Base-by-base conservation (phyloP, 2,797 vertebrate species). In the Enteromius mattozi region DNA sequence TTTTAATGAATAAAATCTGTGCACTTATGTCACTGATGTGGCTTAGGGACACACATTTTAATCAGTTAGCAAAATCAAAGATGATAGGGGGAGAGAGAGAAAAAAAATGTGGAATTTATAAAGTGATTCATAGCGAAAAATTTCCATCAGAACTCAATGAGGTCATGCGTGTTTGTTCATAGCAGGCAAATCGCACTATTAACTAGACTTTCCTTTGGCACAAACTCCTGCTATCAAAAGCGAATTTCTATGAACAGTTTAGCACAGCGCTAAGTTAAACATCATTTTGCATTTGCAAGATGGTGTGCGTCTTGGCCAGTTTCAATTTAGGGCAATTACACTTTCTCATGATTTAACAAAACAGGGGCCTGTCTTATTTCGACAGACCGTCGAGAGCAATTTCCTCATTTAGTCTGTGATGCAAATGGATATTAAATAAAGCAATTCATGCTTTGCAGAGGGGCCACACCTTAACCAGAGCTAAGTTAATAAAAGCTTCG, bases 341-440 rank as follows among this genome's bases (percentile, higher is more conserved):
- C 33, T 70, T 68, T 80, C 78, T 84, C 78, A 86, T 69, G 75
- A 85, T 85, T 83, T 77, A 75, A 81, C 78, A 80, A 82, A 87
- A 87, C 54, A 51, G 40, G 51, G 63, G 33, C 76, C 66, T 78
- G 78, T 71, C 82, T 91, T 78, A 84, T 86, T 89, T 81, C 69
- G 65, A 75, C 74, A 86, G 83, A 86, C 61, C 33, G 82, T 79
- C 51, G 47, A 88, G 59, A 70, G 72, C 79, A 86, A 87, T 87
- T 88, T 90, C 87, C 88, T 87, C 66, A 89, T 86, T 87, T 89
- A 81, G 69, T 35, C 61, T 65, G 82, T 86, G 83, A 88, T 88
- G 91, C 90, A 90, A 93, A 91, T 92, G 90, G 90, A 91, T 93
- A 95, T 94, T 93, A 94, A 95, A 89, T 93, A 92, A 94, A 93